A percentile compares a stretch with the other conserved stretches of the same genome.
Conservation (phyloP, 2,888 invertebrate species). For the Nematopogon swammerdamellus region DNA sequence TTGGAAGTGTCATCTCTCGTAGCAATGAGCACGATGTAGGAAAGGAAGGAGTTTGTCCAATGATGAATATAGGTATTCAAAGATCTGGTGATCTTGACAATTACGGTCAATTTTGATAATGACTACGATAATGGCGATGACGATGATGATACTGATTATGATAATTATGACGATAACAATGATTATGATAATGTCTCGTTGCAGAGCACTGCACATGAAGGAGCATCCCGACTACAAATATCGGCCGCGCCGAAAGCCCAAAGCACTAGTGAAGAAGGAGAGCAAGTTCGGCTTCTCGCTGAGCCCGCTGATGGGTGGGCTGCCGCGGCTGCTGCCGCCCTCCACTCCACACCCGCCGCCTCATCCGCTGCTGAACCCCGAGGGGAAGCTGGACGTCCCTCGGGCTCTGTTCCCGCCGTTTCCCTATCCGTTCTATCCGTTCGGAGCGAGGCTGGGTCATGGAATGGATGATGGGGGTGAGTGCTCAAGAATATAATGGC, state of each 20-base stretch:
- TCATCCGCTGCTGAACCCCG: constrained; percentile 45
- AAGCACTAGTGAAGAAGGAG: constrained; percentile 78
- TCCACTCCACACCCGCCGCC: constrained; percentile 42
- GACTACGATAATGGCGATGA: too few species aligned
- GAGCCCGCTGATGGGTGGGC: constrained; percentile 55
- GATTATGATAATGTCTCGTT: too few species aligned
- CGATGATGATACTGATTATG: too few species aligned
- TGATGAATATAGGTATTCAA: too few species aligned
- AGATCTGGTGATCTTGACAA: too few species aligned
- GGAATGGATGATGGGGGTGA: constrained; percentile 32
- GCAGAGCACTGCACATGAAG: constrained; percentile 89
- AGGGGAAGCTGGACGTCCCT: constrained; percentile 63
- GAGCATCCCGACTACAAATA: constrained; percentile 93
- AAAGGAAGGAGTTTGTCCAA: too few species aligned
- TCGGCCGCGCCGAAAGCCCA: constrained; percentile 82
- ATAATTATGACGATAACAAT: too few species aligned
- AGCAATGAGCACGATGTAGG: too few species aligned
- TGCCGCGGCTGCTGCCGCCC: constrained; percentile 44
- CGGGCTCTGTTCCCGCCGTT: constrained; percentile 67
- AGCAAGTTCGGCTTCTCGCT: constrained; percentile 70
- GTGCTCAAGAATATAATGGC: too few species aligned
- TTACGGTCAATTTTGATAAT: too few species aligned
- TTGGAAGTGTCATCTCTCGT: too few species aligned
- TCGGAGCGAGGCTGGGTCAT: constrained; percentile 49
- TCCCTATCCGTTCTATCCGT: constrained; percentile 68